Percentiles rank a stretch among this genome's conserved stretches.
Evolutionary conservation across 2,113 vertebrate species (phyloP).

Genomic region (Struthio camelus): DNA sequence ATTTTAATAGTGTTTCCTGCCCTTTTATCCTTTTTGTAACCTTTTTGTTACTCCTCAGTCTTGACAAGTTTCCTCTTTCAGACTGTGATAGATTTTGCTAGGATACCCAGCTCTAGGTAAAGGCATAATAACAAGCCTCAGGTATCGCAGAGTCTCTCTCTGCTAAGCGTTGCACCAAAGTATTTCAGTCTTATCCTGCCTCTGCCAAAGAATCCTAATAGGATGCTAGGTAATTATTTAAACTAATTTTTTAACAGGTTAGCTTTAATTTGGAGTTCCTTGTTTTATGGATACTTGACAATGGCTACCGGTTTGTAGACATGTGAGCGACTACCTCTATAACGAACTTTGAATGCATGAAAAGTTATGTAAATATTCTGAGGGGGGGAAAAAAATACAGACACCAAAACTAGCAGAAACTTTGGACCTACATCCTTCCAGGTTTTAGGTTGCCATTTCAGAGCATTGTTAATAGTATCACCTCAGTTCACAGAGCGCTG

Average conservation of each 20-base stretch:
- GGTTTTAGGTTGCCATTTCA: neutral
- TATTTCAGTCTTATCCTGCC: neutral
- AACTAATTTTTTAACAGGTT: neutral
- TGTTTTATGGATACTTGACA: neutral
- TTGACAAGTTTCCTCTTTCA: neutral
- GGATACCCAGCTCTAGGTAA: neutral
- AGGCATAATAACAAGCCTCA: accelerated
- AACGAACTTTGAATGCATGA: neutral
- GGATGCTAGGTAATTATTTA: accelerated
- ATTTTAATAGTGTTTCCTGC: neutral
- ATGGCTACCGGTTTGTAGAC: neutral
- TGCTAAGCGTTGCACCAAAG: accelerated
- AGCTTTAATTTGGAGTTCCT: neutral
- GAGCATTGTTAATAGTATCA: neutral
- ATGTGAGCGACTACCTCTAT: neutral
- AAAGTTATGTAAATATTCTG: neutral
- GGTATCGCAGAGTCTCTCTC: neutral
- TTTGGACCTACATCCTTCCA: neutral
- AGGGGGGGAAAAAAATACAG: neutral
- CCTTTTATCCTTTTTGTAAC: neutral
- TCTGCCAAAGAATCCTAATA: neutral
- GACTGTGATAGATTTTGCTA: neutral
- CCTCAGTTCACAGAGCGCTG: neutral
- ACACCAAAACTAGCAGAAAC: neutral
- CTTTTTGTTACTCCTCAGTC: neutral